Percentiles rank a stretch among this genome's conserved stretches.
Conservation (phyloP, 2,797 vertebrate species). For the Syngnathus rostellatus region DNA sequence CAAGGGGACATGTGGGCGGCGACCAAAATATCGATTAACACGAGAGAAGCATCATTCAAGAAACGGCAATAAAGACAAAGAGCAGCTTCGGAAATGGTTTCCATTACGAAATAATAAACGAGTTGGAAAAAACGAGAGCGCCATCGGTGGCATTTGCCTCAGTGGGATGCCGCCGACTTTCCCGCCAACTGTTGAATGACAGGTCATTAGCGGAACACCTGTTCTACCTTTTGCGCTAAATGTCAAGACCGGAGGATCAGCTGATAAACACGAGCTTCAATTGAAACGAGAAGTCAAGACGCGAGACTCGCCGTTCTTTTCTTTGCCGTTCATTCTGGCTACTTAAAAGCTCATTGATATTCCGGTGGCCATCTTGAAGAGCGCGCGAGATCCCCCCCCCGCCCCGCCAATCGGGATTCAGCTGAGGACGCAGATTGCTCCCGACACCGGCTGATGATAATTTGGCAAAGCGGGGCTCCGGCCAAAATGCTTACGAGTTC, state of each 20-base stretch:
- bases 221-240: conserved; percentile 31
- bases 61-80: conserved; percentile 2
- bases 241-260: conserved; percentile 39
- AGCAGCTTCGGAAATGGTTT: background rate
- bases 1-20: conserved; percentile 6
- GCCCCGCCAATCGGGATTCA: conserved; percentile 39
- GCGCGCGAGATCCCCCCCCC: conserved; percentile 37
- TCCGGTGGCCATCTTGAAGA: conserved; percentile 52
- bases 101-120: conserved; percentile 8
- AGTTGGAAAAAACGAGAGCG: conserved; percentile 3
- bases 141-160: conserved; percentile 33
- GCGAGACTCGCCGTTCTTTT: background rate
- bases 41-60: background rate
- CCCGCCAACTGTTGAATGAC: conserved; percentile 36
- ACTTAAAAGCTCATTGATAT: conserved; percentile 44
- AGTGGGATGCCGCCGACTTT: conserved; percentile 23
- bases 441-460: conserved; percentile 50
- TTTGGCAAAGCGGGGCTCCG: conserved; percentile 56
- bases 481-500: conserved; percentile 51
- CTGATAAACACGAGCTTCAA: conserved; percentile 30
- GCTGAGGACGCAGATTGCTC: conserved; percentile 32
- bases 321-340: background rate
- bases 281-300: conserved; percentile 17
- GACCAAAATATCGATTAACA: background rate
- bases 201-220: conserved; percentile 39